Base-by-base conservation (phyloP, 2,797 vertebrate genomes). In the Sciaenops ocellatus region DNA sequence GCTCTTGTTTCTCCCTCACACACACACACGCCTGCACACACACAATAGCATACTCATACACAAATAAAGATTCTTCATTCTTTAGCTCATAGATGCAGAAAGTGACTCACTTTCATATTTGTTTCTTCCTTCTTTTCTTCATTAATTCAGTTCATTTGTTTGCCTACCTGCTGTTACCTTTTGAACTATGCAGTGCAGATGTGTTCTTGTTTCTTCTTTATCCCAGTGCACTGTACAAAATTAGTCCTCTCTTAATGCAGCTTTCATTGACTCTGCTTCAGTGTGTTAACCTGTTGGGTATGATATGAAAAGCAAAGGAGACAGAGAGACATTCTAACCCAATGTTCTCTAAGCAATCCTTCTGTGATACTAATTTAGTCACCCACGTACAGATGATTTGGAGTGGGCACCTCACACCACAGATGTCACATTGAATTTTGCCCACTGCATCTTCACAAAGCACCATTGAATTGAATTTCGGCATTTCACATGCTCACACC, bases 41-140 rank as follows among this genome's bases (percentile, higher is more conserved):
- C 51, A 26, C 20, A 47, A n/a, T n/a, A 54, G 18, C 41, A 18
- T 51, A 59, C 4, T 47, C 30, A 68, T 52, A 4, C 54, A 67
- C 8, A 73, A 76, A 76, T 66, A 73, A 75, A 78, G 38, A 61
- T 41, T 47, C 9, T 72, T 47, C 6, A 44, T 76, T 57, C 20
- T 73, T 50, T 51, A 24, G 5, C 17, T 42, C 6, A 54, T 67
- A 38, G 26, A 63, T 64, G 11, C 6, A 46, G 7, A 54, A 68
- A 67, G 3, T 44, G 15, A 12, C 18, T 63, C 16, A 24, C 16
- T 13, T 41, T 2, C n/a, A 56, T 22, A 22, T 61, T 69, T 63
- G n/a, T 62, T 68, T 18, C 47, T 52, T 55, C 24, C 26, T 65
- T 18, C 15, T 59, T 61, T 52, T 16, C 3, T 6, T 22, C 2